Percentiles rank a stretch among this genome's conserved stretches.
Evolutionary conservation across 2,888 invertebrate species (phyloP).

Genomic region (Pyrochroa serraticornis): DNA sequence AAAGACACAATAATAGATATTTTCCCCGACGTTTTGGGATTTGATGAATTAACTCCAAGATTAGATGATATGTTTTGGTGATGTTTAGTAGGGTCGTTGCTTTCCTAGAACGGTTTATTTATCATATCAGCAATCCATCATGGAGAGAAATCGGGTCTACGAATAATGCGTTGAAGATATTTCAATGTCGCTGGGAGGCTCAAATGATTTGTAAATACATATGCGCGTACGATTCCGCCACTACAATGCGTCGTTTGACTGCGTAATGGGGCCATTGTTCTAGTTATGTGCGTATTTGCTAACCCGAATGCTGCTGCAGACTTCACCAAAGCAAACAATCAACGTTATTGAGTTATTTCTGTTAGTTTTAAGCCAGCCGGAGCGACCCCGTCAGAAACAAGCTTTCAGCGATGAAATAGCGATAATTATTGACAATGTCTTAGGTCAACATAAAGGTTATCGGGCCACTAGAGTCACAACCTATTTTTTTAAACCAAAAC

Average conservation of each 20-base stretch:
- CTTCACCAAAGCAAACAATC: slow-evolving; percentile 8
- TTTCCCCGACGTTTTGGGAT: too few species aligned
- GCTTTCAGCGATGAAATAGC: too few species aligned
- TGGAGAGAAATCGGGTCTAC: slow-evolving; percentile 28
- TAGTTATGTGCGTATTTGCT: slow-evolving; percentile 27
- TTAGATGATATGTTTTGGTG: neutral
- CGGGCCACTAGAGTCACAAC: too few species aligned
- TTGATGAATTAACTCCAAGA: too few species aligned
- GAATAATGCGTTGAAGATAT: slow-evolving; percentile 10
- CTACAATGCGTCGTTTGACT: slow-evolving; percentile 32
- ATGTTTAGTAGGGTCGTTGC: slow-evolving; percentile 15
- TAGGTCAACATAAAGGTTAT: too few species aligned
- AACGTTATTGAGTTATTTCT: slow-evolving; percentile 13
- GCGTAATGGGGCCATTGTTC: slow-evolving; percentile 33
- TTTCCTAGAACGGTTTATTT: neutral
- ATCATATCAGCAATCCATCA: slow-evolving; percentile 32
- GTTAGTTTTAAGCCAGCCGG: neutral
- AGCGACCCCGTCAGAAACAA: too few species aligned
- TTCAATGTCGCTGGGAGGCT: slow-evolving; percentile 10
- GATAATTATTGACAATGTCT: too few species aligned
- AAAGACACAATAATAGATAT: too few species aligned
- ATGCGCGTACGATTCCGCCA: slow-evolving; percentile 24
- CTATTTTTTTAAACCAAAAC: too few species aligned
- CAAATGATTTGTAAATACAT: slow-evolving; percentile 37
- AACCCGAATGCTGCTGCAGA: slow-evolving; percentile 7